Conservation (phyloP, 2,113 vertebrate genomes). For the Pterophyllum scalare region DNA sequence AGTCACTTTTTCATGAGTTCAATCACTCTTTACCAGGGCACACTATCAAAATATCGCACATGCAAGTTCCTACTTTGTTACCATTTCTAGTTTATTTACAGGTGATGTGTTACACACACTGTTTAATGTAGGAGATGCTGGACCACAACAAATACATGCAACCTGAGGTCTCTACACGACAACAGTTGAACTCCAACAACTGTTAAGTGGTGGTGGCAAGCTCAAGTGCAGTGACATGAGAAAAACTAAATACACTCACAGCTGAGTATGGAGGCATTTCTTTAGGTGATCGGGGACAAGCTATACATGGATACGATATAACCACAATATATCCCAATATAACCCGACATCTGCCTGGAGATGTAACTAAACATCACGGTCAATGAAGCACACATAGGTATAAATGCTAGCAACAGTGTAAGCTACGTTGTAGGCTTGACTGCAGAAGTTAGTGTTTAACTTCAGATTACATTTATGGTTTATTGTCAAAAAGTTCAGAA, state of each 20-base stretch:
- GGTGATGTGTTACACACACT: not conserved
- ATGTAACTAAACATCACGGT: no score
- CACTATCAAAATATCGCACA: not conserved
- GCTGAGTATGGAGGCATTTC: not conserved
- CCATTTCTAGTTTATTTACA: not conserved
- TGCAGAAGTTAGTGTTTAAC: no score
- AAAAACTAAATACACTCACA: not conserved
- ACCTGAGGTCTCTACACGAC: not conserved
- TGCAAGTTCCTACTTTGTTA: not conserved
- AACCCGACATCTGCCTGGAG: not conserved
- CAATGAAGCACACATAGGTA: no score
- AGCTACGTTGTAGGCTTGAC: no score
- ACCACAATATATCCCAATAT: not conserved
- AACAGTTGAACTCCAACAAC: not conserved
- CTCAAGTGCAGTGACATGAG: not conserved
- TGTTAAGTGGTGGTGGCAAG: rapidly evolving
- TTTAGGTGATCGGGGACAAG: not conserved
- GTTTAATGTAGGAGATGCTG: not conserved
- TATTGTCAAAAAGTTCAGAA: no score
- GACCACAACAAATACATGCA: not conserved
- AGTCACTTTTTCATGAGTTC: not conserved
- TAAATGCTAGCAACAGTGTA: no score
- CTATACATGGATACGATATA: not conserved
- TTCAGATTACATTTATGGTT: no score
- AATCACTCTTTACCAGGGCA: rapidly evolving